Conservation (phyloP, 1,140 invertebrate species). For the Idris sp. region DNA sequence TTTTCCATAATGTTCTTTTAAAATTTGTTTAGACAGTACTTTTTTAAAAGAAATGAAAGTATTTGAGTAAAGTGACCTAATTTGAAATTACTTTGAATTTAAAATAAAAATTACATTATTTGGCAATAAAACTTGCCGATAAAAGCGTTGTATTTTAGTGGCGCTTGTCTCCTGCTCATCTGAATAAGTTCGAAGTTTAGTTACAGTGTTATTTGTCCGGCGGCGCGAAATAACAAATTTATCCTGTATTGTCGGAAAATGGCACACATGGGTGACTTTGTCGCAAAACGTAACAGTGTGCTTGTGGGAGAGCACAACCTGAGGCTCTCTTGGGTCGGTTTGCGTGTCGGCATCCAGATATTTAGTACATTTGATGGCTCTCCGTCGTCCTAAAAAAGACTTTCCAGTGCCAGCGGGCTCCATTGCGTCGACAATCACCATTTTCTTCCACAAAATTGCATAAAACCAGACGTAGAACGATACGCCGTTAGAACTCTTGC, state of each 20-base stretch:
- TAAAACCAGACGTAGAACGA: slow-evolving; percentile 2
- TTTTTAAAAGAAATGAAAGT: too few relatives aligned
- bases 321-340: slow-evolving; percentile 69
- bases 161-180: slow-evolving; percentile 44
- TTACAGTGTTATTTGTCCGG: slow-evolving; percentile 27
- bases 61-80: too few relatives aligned
- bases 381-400: slow-evolving; percentile 81
- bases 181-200: slow-evolving; percentile 25
- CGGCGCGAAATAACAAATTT: slow-evolving; percentile 61
- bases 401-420: slow-evolving; percentile 79
- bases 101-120: too few relatives aligned
- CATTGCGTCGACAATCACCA: slow-evolving; percentile 80
- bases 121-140: slow-evolving; percentile 69
- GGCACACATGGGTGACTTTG: slow-evolving; percentile 61
- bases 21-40: too few relatives aligned
- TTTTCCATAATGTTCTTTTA: too few relatives aligned
- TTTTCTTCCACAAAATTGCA: slow-evolving; percentile 44
- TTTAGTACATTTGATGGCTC: slow-evolving; percentile 78
- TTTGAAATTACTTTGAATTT: too few relatives aligned
- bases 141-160: slow-evolving; percentile 74
- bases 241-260: slow-evolving; percentile 60
- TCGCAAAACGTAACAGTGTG: slow-evolving; percentile 43
- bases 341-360: slow-evolving; percentile 83
- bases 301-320: slow-evolving; percentile 28
- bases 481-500: not conserved